Conservation (phyloP, 2,113 vertebrate species). For the Balaeniceps rex region DNA sequence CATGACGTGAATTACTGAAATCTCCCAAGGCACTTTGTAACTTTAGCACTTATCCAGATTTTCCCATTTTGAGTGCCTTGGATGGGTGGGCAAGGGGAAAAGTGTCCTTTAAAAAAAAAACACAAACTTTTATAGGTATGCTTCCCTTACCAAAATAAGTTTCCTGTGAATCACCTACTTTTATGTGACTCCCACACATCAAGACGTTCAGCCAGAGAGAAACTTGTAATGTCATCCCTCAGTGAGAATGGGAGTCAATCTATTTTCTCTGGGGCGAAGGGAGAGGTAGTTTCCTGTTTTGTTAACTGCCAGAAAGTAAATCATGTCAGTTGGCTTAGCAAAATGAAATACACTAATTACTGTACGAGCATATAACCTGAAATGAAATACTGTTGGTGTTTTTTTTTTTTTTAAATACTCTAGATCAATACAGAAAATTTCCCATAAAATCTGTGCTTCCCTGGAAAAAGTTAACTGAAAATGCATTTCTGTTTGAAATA, state of each 20-base stretch:
- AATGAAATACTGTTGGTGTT: accelerated
- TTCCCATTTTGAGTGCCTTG: neutral
- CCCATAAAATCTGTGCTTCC: neutral
- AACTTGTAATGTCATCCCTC: neutral
- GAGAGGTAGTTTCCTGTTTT: neutral
- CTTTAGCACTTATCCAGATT: neutral
- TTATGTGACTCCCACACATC: neutral
- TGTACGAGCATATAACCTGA: too few species aligned
- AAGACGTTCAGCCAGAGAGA: neutral
- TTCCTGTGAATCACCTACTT: neutral
- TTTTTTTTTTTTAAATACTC: neutral
- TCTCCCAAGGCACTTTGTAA: neutral
- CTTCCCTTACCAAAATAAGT: neutral
- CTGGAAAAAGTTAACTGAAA: neutral
- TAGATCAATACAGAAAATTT: neutral
- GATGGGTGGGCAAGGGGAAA: neutral
- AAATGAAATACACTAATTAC: neutral
- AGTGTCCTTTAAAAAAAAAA: neutral
- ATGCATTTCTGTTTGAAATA: neutral
- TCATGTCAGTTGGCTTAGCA: neutral
- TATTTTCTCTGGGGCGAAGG: neutral
- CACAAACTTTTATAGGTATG: neutral
- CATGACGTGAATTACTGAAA: neutral
- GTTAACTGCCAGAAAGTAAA: neutral
- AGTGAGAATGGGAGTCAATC: neutral